Conservation (phyloP, 2,113 vertebrate species). For the Emydocephalus ijimae region DNA sequence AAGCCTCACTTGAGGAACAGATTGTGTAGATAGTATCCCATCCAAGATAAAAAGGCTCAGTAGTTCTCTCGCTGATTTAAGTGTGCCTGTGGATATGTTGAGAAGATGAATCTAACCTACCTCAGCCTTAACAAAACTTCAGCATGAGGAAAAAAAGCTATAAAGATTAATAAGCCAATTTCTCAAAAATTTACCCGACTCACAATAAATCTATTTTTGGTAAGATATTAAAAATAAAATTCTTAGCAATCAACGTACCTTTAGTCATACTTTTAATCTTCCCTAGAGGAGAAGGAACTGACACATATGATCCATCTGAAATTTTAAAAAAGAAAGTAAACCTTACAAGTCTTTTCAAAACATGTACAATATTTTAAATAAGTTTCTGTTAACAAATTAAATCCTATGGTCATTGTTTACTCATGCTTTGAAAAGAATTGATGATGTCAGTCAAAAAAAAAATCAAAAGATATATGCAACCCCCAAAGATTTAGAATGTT, state of each 20-base stretch:
- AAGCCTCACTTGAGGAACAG: not conserved
- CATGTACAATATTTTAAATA: not conserved
- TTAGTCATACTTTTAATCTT: constrained; percentile 98
- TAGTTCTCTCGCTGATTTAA: not conserved
- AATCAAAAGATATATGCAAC: not conserved
- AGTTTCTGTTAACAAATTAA: not conserved
- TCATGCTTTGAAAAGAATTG: not conserved
- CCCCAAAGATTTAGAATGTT: not conserved
- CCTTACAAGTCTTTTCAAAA: not conserved
- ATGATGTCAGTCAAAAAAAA: not conserved
- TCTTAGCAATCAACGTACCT: constrained; percentile 73
- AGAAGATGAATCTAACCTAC: not conserved
- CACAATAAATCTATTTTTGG: not conserved
- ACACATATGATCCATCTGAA: constrained; percentile 93
- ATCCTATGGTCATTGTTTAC: not conserved
- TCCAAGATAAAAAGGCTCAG: not conserved
- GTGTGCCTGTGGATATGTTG: not conserved
- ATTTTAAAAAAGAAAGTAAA: constrained; percentile 47
- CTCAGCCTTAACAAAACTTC: not conserved
- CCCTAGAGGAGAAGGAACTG: constrained; percentile 90
- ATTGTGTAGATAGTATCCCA: not conserved
- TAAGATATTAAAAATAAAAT: constrained; percentile 14
- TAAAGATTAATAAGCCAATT: not conserved
- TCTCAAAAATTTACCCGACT: not conserved
- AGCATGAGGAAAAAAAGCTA: not conserved